phyloP scores from a whole-genome alignment of 2,888 invertebrate species.

The Trichogramma dendrolimi region DNA sequence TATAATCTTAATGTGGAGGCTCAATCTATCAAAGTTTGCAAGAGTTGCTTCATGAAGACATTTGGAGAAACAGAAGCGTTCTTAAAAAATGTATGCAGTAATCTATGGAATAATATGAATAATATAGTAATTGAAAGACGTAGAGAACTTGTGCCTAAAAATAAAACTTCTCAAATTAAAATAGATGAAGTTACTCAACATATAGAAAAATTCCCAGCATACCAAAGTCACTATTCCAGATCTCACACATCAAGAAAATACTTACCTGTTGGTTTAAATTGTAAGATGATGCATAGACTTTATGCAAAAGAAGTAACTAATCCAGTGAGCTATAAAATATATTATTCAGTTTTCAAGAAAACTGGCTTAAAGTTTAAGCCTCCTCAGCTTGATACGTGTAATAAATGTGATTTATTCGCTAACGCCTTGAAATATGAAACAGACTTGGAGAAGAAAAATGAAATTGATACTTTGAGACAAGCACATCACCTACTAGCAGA shows the following conservation, averaged over 20 bases:
- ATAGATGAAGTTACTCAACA: constrained; percentile 13
- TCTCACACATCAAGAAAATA: constrained; percentile 23
- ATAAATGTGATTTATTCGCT: constrained; percentile 6
- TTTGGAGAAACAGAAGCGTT: constrained; percentile 23
- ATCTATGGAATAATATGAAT: constrained; percentile 10
- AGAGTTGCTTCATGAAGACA: constrained; percentile 20
- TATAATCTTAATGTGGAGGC: constrained; percentile 12
- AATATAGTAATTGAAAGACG: constrained; percentile 10
- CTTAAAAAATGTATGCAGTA: constrained; percentile 11
- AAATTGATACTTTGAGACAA: no score
- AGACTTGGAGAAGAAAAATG: no score
- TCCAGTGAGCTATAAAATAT: constrained; percentile 10
- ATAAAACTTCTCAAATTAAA: constrained; percentile 12
- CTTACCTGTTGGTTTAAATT: constrained; percentile 16
- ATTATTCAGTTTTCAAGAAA: constrained; percentile 4
- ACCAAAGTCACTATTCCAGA: constrained; percentile 25
- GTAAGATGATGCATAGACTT: constrained; percentile 13
- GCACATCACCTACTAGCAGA: no score
- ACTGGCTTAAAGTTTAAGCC: constrained; percentile 19
- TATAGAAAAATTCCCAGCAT: constrained; percentile 21
- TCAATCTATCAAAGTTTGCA: no score
- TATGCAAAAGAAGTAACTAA: constrained; percentile 7
- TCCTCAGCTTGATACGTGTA: constrained; percentile 10
- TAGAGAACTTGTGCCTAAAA: constrained; percentile 14
- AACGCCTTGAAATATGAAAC: no score